A percentile compares a stretch with the other conserved stretches of the same genome.
Conservation (phyloP, 1,140 invertebrate species). For the Brachionus manjavacas region DNA sequence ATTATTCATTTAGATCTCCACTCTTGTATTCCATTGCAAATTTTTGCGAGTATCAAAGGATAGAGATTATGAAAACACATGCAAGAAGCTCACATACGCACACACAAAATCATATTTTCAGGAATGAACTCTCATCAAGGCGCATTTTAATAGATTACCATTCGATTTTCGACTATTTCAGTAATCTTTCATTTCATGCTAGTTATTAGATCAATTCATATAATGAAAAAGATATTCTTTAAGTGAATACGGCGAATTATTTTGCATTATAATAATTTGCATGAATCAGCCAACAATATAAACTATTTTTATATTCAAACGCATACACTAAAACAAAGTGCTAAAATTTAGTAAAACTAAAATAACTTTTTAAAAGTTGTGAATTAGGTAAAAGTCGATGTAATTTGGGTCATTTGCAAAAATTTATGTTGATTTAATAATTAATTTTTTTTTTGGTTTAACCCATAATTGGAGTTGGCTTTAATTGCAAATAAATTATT, state of each 20-base stretch:
- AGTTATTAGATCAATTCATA: neutral
- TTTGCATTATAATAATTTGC: constrained; percentile 17
- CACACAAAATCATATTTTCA: neutral
- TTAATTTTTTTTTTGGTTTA: neutral
- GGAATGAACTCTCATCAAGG: neutral
- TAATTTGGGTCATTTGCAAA: neutral
- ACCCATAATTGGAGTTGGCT: neutral
- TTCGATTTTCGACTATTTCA: neutral
- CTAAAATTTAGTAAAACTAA: neutral
- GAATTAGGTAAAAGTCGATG: neutral
- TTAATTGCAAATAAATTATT: constrained; percentile 15
- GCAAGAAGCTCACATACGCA: neutral
- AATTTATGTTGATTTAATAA: neutral
- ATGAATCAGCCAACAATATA: neutral
- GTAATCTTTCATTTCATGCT: neutral
- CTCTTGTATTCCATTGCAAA: neutral
- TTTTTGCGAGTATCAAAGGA: neutral
- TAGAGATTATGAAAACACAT: constrained; percentile 13
- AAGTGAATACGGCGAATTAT: neutral
- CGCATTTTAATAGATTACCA: neutral
- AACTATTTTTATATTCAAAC: neutral
- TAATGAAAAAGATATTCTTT: neutral
- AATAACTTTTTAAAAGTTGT: neutral
- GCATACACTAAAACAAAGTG: neutral
- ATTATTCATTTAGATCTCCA: neutral